Base-by-base conservation (phyloP, 2,888 invertebrate species). In the Melieria picta region DNA sequence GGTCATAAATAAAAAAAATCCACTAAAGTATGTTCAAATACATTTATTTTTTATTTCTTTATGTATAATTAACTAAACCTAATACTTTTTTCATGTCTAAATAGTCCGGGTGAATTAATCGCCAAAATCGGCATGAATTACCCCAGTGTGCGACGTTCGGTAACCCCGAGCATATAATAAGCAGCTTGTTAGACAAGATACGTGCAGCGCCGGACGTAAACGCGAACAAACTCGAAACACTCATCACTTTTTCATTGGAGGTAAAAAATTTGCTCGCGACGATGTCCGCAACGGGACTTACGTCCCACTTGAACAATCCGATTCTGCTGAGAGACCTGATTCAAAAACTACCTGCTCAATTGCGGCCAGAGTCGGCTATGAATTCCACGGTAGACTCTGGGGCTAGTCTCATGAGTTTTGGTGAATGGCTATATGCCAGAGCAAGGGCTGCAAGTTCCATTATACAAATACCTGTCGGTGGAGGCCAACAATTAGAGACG, bases 201-300 rank as follows among this genome's bases (percentile, higher is more conserved):
- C 57, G 42, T 9, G 7, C 30, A 57, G 16, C 57, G 11, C 56
- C 63, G 55, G 52, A 63, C 10, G 64, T 68, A 50, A 72, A 52
- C 46, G 64, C 64, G 5, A 57, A 72, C 48, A 63, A 57, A 6
- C 55, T 69, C 5, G 65, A 70, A 45, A 66, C 70, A 16, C 16
- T 72, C 10, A 65, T 69, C 30, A 69, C 69, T 46, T 64, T 64
- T 13, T 64, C 50, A 42, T 9, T 65, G 6, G 57, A 57, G 30
- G 65, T 66, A 46, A 66, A 57, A 42, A 66, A 66, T 46, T 30
- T 56, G 5, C 5, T 45, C 30, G 57, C 57, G 10, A 57, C 56
- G 30, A 57, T 66, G 11, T 13, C 50, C 6, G 65, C 65, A n/a
- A n/a, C 56, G 11, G 16, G 57, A 47, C 57, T 56, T 47, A 56